Evolutionary conservation across 2,113 vertebrate species (phyloP).

Genomic region (Serilophus lunatus): DNA sequence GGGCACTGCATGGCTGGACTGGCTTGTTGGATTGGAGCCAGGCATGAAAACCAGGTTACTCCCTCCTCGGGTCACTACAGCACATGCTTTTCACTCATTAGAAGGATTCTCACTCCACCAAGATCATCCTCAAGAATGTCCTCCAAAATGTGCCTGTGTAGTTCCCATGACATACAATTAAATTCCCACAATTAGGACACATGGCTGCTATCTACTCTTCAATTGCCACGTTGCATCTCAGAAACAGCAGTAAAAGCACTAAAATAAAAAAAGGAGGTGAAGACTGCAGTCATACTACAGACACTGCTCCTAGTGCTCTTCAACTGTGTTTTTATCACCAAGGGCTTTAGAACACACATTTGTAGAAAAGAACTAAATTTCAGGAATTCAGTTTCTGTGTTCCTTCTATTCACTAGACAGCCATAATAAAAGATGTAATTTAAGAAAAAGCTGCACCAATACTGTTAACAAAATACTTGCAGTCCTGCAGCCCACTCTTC

Average conservation of each 20-base stretch:
- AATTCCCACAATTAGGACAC: background rate
- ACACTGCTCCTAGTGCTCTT: background rate
- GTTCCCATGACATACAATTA: background rate
- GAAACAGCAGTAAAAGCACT: background rate
- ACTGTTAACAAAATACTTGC: background rate
- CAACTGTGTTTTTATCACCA: background rate
- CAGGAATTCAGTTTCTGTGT: background rate
- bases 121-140: background rate
- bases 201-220: background rate
- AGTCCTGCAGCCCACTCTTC: background rate
- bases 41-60: background rate
- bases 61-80: accelerated
- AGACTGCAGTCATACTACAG: background rate
- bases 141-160: background rate
- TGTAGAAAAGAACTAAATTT: background rate
- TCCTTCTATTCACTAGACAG: background rate
- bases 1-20: background rate
- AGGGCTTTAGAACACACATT: background rate
- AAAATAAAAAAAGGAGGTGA: background rate
- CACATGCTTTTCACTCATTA: background rate
- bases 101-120: background rate
- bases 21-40: background rate
- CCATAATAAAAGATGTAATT: accelerated
- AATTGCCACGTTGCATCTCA: background rate
- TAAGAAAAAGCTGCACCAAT: background rate